Percentiles rank a stretch among this genome's conserved stretches.
Evolutionary conservation across 2,888 invertebrate genomes (phyloP).

Genomic region (Orgyia antiqua): DNA sequence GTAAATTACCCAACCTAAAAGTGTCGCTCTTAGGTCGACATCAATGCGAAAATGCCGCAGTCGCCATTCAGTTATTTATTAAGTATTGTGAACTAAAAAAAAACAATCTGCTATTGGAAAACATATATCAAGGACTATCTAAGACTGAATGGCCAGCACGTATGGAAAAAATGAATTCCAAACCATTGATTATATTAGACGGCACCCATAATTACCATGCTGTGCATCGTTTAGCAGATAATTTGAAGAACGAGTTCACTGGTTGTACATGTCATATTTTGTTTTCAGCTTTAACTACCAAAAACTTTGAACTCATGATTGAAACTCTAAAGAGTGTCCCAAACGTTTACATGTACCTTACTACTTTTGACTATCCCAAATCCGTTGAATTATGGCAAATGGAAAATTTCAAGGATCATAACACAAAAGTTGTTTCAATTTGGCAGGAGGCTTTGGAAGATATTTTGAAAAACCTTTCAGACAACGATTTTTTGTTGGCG

Average conservation of each 20-base stretch:
- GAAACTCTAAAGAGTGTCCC: not conserved
- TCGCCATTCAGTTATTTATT: slow-evolving; percentile 2
- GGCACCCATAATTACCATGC: slow-evolving; percentile 4
- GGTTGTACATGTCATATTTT: not conserved
- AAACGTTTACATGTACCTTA: slow-evolving; percentile 1
- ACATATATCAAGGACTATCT: slow-evolving; percentile 1
- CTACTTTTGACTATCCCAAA: slow-evolving; percentile 4
- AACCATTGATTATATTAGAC: slow-evolving; percentile 4
- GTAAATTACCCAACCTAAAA: not conserved
- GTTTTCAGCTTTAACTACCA: slow-evolving; percentile 4
- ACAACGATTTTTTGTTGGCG: not conserved
- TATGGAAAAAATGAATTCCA: slow-evolving; percentile 2
- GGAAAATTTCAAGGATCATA: slow-evolving; percentile 1
- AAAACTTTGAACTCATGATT: slow-evolving; percentile 2
- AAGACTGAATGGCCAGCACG: slow-evolving; percentile 4
- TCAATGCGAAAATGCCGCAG: slow-evolving; percentile 5
- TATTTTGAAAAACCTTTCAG: not conserved
- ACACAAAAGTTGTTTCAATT: not conserved
- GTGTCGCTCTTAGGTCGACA: slow-evolving; percentile 1
- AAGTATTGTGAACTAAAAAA: slow-evolving; percentile 1
- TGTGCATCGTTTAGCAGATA: slow-evolving; percentile 2
- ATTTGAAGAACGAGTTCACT: not conserved
- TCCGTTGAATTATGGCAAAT: slow-evolving; percentile 1
- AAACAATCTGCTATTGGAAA: not conserved
- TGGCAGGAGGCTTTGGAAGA: slow-evolving; percentile 2